Percentiles rank a stretch among this genome's conserved stretches.
phyloP scores from a whole-genome alignment of 2,888 invertebrate species.

The Brenthis ino region DNA sequence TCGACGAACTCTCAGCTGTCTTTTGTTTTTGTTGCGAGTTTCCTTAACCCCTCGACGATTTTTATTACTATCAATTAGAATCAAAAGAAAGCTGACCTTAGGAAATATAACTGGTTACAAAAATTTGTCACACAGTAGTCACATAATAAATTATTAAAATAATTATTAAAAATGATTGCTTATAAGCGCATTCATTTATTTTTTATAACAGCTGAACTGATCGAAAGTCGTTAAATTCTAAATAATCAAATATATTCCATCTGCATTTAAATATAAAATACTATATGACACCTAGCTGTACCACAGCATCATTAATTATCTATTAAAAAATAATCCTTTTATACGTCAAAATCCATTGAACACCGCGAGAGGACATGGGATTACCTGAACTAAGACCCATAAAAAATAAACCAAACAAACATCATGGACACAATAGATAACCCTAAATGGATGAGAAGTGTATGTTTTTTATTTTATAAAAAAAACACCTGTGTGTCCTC shows the following conservation, averaged over 20 bases:
- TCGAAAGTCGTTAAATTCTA: conserved; percentile 38
- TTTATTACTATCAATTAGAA: conserved; percentile 8
- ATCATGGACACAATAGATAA: conserved; percentile 56
- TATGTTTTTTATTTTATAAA: conserved; percentile 29
- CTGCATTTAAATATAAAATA: conserved; percentile 30
- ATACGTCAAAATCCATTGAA: conserved; percentile 75
- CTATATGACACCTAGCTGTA: conserved; percentile 46
- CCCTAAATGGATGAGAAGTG: conserved; percentile 59
- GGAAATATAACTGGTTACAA: not conserved
- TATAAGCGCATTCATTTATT: no score
- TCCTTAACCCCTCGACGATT: conserved; percentile 21
- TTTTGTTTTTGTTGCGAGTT: conserved; percentile 69
- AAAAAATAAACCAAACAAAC: conserved; percentile 70
- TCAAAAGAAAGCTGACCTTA: not conserved
- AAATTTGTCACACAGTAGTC: no score
- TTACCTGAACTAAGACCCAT: conserved; percentile 76
- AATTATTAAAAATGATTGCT: no score
- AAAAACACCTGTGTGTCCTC: conserved; percentile 10
- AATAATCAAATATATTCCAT: conserved; percentile 42
- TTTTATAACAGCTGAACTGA: no score
- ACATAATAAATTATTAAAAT: no score
- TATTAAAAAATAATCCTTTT: conserved; percentile 80
- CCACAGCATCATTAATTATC: conserved; percentile 77
- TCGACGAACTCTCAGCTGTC: conserved; percentile 78
- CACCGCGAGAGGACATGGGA: conserved; percentile 70